Evolutionary conservation across 2,888 invertebrate genomes (phyloP).

Genomic region (Agrochola macilenta): DNA sequence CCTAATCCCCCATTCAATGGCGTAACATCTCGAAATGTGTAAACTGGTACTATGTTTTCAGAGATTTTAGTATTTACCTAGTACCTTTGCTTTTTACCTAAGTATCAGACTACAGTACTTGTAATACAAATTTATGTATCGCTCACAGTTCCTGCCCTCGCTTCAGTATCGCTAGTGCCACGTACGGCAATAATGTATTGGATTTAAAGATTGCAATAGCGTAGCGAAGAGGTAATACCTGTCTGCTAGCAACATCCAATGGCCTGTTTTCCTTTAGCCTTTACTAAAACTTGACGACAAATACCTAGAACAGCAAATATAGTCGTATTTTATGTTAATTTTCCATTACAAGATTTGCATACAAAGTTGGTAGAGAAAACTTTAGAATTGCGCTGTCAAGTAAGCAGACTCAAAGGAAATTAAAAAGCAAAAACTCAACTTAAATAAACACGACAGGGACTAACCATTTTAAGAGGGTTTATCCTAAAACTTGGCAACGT

Average conservation of each 20-base stretch:
- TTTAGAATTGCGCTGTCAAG: neutral
- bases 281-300: constrained; percentile 30
- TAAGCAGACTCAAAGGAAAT: constrained; percentile 14
- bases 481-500: too few relatives aligned
- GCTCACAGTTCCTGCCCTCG: constrained; percentile 29
- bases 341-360: constrained; percentile 36
- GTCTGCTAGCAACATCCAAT: constrained; percentile 28
- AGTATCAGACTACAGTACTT: constrained; percentile 28
- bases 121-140: constrained; percentile 51
- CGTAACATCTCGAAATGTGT: neutral
- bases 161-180: constrained; percentile 29
- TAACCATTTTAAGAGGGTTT: constrained; percentile 17
- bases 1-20: neutral
- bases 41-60: neutral
- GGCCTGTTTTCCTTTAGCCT: constrained; percentile 18
- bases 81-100: constrained; percentile 5
- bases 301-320: constrained; percentile 15
- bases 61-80: constrained; percentile 11
- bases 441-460: constrained; percentile 17
- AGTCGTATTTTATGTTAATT: constrained; percentile 24
- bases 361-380: constrained; percentile 18
- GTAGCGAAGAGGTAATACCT: constrained; percentile 32
- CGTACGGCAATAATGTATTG: constrained; percentile 47
- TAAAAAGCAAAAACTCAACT: constrained; percentile 20
- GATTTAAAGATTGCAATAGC: constrained; percentile 55